Conservation (phyloP, 2,888 invertebrate species). For the Volucella zonaria region DNA sequence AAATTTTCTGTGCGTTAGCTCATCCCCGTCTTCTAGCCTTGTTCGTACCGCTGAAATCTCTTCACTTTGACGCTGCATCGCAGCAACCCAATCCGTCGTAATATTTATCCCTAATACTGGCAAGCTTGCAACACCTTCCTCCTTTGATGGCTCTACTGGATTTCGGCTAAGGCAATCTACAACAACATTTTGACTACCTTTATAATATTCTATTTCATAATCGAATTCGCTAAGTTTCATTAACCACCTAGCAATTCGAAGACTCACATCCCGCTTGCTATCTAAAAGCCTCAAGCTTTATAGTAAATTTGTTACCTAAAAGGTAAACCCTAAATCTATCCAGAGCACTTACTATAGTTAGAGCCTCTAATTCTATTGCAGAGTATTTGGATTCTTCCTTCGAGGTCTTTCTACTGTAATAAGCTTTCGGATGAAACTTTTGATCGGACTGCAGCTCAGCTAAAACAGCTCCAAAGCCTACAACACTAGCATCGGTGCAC, state of each 20-base stretch:
- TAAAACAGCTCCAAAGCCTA: not conserved
- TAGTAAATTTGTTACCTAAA: conserved; percentile 3
- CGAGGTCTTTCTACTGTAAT: not conserved
- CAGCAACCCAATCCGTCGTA: not conserved
- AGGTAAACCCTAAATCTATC: not conserved
- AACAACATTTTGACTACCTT: conserved; percentile 8
- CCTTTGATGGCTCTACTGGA: not conserved
- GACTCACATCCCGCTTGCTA: conserved; percentile 13
- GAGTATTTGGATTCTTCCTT: not conserved
- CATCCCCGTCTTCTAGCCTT: not conserved
- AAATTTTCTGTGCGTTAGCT: not conserved
- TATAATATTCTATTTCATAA: conserved; percentile 7
- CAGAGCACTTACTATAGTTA: not conserved
- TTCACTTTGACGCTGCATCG: not conserved
- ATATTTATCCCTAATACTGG: not conserved
- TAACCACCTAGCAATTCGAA: conserved; percentile 5
- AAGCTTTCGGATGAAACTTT: not conserved
- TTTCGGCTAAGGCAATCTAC: conserved; percentile 4
- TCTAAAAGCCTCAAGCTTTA: not conserved
- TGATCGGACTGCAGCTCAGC: not conserved
- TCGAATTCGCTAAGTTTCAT: conserved; percentile 13
- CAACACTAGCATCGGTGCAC: not conserved
- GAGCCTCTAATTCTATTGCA: not conserved
- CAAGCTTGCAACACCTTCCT: not conserved
- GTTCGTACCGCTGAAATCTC: not conserved